phyloP scores from a whole-genome alignment of 2,113 vertebrate species.

The Nerophis ophidion region DNA sequence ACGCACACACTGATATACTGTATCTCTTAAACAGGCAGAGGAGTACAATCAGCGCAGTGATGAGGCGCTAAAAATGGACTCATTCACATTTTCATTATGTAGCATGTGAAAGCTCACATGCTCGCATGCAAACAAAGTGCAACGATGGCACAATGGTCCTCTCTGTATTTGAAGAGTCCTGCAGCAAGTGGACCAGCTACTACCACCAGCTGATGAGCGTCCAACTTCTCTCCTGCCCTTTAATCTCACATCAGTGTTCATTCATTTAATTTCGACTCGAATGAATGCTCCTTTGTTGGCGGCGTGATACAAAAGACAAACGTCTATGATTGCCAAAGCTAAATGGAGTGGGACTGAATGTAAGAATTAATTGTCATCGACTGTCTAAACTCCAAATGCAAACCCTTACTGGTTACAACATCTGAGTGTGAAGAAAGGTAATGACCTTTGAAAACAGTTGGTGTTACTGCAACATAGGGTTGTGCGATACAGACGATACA shows the following conservation, averaged over 20 bases:
- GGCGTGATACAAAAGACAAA: conserved; percentile 16
- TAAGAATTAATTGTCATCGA: neutral
- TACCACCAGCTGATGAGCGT: conserved; percentile 34
- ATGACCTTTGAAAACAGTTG: too few relatives aligned
- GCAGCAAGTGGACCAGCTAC: conserved; percentile 17
- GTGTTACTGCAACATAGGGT: too few relatives aligned
- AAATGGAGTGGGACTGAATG: conserved; percentile 11
- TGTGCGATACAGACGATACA: too few relatives aligned
- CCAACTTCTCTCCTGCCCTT: conserved; percentile 21
- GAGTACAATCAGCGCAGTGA: conserved; percentile 9
- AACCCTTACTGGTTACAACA: too few relatives aligned
- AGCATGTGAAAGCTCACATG: conserved; percentile 7
- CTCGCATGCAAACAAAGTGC: conserved; percentile 1
- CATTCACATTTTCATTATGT: neutral
- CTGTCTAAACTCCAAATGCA: neutral
- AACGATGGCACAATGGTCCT: conserved; percentile 21
- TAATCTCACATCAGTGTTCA: conserved; percentile 10
- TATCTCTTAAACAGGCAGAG: neutral
- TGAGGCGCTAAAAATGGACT: conserved; percentile 1
- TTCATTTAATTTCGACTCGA: conserved; percentile 11
- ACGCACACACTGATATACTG: conserved; percentile 10
- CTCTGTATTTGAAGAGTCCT: conserved; percentile 18
- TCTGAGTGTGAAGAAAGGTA: too few relatives aligned
- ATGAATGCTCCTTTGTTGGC: conserved; percentile 41
- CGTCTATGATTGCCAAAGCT: conserved; percentile 25